Conservation (phyloP, 2,888 invertebrate genomes). For the Ypsolopha sequella region DNA sequence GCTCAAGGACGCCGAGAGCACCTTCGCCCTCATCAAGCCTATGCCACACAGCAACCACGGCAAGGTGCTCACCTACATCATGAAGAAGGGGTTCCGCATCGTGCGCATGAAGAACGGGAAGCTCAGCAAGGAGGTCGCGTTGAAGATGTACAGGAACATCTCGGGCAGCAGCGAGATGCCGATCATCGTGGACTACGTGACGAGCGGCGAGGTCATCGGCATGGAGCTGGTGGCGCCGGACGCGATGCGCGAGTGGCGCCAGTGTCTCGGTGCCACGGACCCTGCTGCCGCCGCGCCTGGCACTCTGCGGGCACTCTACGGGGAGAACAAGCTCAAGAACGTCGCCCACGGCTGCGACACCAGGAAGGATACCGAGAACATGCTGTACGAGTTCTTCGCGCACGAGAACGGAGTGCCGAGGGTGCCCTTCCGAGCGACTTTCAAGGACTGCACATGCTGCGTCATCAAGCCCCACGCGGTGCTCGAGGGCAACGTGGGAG, state of each 20-base stretch:
- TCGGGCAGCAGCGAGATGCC: constrained; percentile 71
- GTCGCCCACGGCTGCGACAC: constrained; percentile 79
- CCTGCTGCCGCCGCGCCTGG: constrained; percentile 72
- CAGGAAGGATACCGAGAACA: constrained; percentile 62
- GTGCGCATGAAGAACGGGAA: constrained; percentile 81
- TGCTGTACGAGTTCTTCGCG: constrained; percentile 47
- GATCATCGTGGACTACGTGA: constrained; percentile 75
- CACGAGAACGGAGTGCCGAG: constrained; percentile 33
- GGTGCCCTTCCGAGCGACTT: constrained; percentile 62
- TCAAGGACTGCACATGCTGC: constrained; percentile 79
- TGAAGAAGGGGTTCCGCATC: constrained; percentile 74
- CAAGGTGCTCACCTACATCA: constrained; percentile 79
- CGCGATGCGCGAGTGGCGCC: constrained; percentile 74
- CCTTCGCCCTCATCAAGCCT: constrained; percentile 86
- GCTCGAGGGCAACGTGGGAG: constrained; percentile 78
- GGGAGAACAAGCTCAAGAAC: constrained; percentile 74
- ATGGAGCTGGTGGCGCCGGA: constrained; percentile 80
- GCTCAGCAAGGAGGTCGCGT: constrained; percentile 75
- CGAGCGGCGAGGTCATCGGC: constrained; percentile 79
- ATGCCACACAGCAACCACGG: constrained; percentile 78
- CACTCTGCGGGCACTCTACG: constrained; percentile 74
- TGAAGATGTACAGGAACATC: constrained; percentile 71
- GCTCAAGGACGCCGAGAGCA: constrained; percentile 75
- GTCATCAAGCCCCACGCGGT: constrained; percentile 93
- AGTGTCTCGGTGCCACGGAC: constrained; percentile 75